Conservation (phyloP, 2,113 vertebrate genomes). For the Mola mola region DNA sequence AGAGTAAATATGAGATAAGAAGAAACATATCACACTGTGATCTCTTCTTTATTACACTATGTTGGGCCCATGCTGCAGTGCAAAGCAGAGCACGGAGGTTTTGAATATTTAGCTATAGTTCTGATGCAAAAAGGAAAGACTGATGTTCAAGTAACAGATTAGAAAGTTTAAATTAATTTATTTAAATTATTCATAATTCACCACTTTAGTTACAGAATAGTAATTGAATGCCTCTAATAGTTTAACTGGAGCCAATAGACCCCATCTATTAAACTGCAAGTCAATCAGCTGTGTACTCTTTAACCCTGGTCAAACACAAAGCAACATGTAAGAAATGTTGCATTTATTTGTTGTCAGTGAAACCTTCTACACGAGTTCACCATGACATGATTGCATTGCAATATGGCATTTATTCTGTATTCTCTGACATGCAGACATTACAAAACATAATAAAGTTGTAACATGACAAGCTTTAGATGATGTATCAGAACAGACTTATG, state of each 20-base stretch:
- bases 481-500: not conserved
- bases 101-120: not conserved
- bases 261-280: too few species aligned
- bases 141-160: too few species aligned
- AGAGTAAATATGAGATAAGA: not conserved
- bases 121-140: not conserved
- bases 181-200: too few species aligned
- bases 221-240: too few species aligned
- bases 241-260: too few species aligned
- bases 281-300: too few species aligned
- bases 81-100: not conserved
- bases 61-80: not conserved
- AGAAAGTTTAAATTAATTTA: too few species aligned
- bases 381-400: too few species aligned
- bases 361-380: constrained; percentile 59
- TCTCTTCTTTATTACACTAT: constrained; percentile 3
- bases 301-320: too few species aligned
- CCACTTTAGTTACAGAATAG: too few species aligned
- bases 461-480: constrained; percentile 5
- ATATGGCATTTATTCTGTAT: too few species aligned
- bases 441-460: constrained; percentile 5
- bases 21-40: not conserved
- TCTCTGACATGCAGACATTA: too few species aligned
- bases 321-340: constrained; percentile 24
- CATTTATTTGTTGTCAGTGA: constrained; percentile 62